Percentiles rank a stretch among this genome's conserved stretches.
These are phyloP conservation scores for Brenthis daphne DNA, from an alignment of 2,888 invertebrate species.

Conservation along the genomic window DNA sequence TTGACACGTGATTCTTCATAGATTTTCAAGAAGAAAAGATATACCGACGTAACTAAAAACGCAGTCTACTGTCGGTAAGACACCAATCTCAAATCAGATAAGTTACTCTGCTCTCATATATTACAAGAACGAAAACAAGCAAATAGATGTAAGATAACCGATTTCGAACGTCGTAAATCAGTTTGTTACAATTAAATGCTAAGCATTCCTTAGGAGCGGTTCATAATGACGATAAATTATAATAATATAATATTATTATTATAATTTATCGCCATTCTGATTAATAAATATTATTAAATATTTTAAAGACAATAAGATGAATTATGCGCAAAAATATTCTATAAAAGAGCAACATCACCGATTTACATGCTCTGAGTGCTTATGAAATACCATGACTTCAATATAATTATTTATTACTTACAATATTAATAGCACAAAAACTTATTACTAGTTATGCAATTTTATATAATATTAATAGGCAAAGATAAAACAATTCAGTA, in stretches of 20 bases:
- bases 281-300: too few relatives aligned
- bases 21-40: constrained; percentile 15
- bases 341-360: too few relatives aligned
- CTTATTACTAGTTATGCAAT: too few relatives aligned
- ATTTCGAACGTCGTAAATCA: constrained; percentile 47
- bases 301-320: too few relatives aligned
- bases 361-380: too few relatives aligned
- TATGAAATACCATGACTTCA: too few relatives aligned
- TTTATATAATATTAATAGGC: too few relatives aligned
- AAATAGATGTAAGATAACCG: constrained; percentile 46
- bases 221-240: constrained; percentile 4
- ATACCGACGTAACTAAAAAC: constrained; percentile 5
- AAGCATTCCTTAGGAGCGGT: constrained; percentile 9
- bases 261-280: too few relatives aligned
- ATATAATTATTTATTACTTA: too few relatives aligned
- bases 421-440: too few relatives aligned
- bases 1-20: background rate
- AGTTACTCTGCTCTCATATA: constrained; percentile 40
- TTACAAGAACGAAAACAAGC: constrained; percentile 45
- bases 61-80: constrained; percentile 15
- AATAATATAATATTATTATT: background rate
- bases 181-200: constrained; percentile 46
- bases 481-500: too few relatives aligned
- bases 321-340: too few relatives aligned
- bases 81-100: constrained; percentile 30